These are phyloP conservation scores for Melitaea cinxia DNA, from an alignment of 1,140 invertebrate genomes.

Conservation along the genomic window DNA sequence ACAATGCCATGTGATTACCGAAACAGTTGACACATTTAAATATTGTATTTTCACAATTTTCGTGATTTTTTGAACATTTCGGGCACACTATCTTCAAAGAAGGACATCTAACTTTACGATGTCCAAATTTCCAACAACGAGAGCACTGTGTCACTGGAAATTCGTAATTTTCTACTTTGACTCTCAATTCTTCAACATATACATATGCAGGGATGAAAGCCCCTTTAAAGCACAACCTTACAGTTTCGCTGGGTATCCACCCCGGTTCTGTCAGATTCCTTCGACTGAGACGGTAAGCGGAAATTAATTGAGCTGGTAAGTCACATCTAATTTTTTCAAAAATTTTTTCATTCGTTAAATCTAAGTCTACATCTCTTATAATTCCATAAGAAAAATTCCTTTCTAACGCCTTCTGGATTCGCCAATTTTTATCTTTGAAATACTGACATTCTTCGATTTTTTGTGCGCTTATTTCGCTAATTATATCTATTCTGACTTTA, in stretches of 20 bases:
- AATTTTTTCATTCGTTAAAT: constrained; percentile 16
- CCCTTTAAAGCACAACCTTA: constrained; percentile 33
- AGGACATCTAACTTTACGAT: no score
- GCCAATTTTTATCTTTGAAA: constrained; percentile 27
- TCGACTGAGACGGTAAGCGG: constrained; percentile 18
- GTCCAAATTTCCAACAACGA: no score
- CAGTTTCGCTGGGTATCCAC: constrained; percentile 30
- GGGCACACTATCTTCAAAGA: no score
- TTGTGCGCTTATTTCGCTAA: neutral
- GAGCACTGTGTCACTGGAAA: constrained; percentile 34
- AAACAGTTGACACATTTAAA: no score
- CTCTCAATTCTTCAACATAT: constrained; percentile 11
- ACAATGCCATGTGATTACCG: no score
- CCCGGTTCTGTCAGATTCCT: neutral
- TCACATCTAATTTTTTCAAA: constrained; percentile 14
- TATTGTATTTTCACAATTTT: no score
- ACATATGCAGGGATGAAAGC: constrained; percentile 21
- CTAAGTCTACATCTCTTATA: constrained; percentile 27
- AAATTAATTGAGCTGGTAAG: neutral
- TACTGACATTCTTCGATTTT: constrained; percentile 10
- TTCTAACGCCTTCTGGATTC: constrained; percentile 22
- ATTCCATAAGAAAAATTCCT: constrained; percentile 26
- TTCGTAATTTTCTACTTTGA: constrained; percentile 31
- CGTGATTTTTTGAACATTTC: no score
- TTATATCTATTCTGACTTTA: constrained; percentile 21